Evolutionary conservation across 2,888 invertebrate species (phyloP).

Genomic region (Aleiodes leptofemur): DNA sequence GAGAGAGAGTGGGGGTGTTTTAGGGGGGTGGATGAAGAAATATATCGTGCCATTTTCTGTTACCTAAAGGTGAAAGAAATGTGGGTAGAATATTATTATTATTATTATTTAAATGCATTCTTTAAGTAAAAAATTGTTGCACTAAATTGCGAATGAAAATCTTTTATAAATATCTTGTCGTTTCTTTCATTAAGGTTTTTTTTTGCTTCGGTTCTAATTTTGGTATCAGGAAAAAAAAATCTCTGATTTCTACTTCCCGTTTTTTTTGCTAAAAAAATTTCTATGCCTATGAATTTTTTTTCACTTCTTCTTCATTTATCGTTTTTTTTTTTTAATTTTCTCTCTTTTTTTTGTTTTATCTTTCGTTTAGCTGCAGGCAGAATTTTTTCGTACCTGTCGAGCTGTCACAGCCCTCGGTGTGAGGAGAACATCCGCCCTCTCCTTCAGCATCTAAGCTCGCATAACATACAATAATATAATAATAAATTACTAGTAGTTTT

Average conservation of each 20-base stretch:
- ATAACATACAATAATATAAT: slow-evolving; percentile 74
- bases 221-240: slow-evolving; percentile 6
- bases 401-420: slow-evolving; percentile 95
- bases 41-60: slow-evolving; percentile 28
- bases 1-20: not conserved
- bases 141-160: not conserved
- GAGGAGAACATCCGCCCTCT: slow-evolving; percentile 91
- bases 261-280: slow-evolving; percentile 8
- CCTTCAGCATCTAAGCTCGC: slow-evolving; percentile 85
- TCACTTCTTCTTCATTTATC: not conserved
- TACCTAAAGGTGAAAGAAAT: slow-evolving; percentile 28
- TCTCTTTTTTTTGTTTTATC: slow-evolving; percentile 21
- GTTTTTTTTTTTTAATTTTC: not conserved
- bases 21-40: too few relatives aligned
- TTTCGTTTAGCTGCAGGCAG: slow-evolving; percentile 68
- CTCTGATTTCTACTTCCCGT: slow-evolving; percentile 26
- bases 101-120: slow-evolving; percentile 11
- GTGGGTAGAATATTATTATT: slow-evolving; percentile 28
- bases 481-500: slow-evolving; percentile 48
- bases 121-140: not conserved
- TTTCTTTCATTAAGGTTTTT: not conserved
- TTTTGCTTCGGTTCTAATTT: slow-evolving; percentile 1
- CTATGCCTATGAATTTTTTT: slow-evolving; percentile 30
- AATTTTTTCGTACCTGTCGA: slow-evolving; percentile 84
- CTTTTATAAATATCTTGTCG: not conserved